Percentiles rank a stretch among this genome's conserved stretches.
Conservation (phyloP, 2,113 vertebrate genomes). For the Lycaon pictus region DNA sequence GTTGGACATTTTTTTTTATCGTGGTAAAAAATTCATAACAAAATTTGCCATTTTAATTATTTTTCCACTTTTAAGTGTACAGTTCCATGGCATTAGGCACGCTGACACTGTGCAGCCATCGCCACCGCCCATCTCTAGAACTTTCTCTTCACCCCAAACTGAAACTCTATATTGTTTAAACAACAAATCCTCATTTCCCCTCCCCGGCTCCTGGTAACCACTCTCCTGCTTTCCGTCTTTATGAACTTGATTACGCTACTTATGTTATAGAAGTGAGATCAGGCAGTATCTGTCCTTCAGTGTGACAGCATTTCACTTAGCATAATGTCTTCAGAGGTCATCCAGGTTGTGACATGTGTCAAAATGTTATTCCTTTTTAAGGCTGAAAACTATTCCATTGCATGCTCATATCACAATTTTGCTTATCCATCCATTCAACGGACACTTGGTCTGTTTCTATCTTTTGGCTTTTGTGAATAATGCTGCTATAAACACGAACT, state of each 20-base stretch:
- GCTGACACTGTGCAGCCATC: background rate
- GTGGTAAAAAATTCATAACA: background rate
- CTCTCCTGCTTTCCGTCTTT: background rate
- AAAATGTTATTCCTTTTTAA: background rate
- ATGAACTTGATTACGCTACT: background rate
- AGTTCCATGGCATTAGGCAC: background rate
- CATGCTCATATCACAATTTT: background rate
- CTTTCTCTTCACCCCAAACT: background rate
- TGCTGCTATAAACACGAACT: background rate
- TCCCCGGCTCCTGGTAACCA: no score
- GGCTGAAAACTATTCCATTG: background rate
- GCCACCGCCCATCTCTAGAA: background rate
- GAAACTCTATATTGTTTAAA: background rate
- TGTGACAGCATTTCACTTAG: background rate
- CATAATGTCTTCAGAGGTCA: background rate
- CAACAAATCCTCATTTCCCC: background rate
- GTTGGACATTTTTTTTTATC: background rate
- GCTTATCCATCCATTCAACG: background rate
- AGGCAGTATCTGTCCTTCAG: background rate
- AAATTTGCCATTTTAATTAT: background rate
- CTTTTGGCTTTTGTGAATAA: background rate
- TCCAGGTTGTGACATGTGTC: background rate
- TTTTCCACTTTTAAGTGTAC: background rate
- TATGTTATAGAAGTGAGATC: background rate
- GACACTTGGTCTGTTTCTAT: background rate